Evolutionary conservation across 2,797 vertebrate genomes (phyloP).

Genomic region (Ambastaia sidthimunki): DNA sequence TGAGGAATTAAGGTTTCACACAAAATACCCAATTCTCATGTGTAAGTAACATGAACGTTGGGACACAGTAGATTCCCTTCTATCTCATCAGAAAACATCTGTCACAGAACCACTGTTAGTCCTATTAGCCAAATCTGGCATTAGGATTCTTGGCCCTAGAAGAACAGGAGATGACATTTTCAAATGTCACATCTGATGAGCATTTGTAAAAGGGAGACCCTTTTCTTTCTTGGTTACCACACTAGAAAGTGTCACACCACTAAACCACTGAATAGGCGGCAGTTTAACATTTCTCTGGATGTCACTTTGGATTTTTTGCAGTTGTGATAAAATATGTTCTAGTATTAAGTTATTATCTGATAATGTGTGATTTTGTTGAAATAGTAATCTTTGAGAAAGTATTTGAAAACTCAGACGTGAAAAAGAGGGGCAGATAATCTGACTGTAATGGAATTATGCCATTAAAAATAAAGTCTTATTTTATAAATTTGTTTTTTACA

Average conservation of each 20-base stretch:
- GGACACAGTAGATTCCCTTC: conserved; percentile 21
- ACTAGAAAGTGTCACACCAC: conserved; percentile 36
- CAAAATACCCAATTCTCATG: conserved; percentile 36
- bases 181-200: conserved; percentile 48
- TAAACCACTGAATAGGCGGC: conserved; percentile 34
- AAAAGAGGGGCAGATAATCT: background rate
- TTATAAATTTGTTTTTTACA: conserved; percentile 3
- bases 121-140: conserved; percentile 32
- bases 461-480: conserved; percentile 4
- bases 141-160: conserved; percentile 12
- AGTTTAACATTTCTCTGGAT: conserved; percentile 30
- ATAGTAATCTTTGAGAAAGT: background rate
- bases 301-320: conserved; percentile 38
- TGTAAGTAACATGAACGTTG: conserved; percentile 22
- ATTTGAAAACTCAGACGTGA: conserved; percentile 2
- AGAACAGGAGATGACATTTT: conserved; percentile 41
- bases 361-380: background rate
- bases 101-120: conserved; percentile 45
- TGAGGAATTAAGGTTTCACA: conserved; percentile 26
- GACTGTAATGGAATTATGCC: background rate
- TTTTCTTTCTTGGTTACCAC: conserved; percentile 31
- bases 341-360: background rate
- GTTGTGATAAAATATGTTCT: conserved; percentile 24
- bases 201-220: conserved; percentile 11
- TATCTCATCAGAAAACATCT: conserved; percentile 48